Evolutionary conservation across 2,888 invertebrate genomes (phyloP), one percentile per base, ranked within the genome.

Genomic region (Entomobrya proxima): DNA sequence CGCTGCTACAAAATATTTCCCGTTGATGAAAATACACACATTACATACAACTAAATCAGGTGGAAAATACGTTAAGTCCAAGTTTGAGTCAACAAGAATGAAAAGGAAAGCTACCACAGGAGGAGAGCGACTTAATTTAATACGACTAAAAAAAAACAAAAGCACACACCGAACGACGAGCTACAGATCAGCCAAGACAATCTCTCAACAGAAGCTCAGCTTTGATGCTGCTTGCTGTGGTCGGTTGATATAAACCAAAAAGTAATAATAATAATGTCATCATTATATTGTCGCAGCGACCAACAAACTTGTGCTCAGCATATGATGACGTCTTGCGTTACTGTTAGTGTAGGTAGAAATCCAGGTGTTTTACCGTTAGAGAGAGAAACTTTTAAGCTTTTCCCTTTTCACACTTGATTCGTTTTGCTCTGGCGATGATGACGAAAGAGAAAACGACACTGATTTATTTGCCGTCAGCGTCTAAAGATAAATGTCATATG

Each of bases 401-500:
- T 50, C 18, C 50, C 32, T 74, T n/a, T n/a, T n/a, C n/a, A n/a
- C n/a, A n/a, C n/a, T n/a, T n/a, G n/a, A 18, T 50, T 50, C 47
- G 52, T 50, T 47, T 47, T 50, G 35, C 50, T 52, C 69, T 72
- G 44, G n/a, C n/a, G n/a, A n/a, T n/a, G n/a, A n/a, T 18, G 52
- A 72, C 40, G 52, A 44, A 24, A n/a, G 27, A 58, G n/a, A 64
- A 44, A 64, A 37, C 67, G 44, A 79, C 35, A 50, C 40, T 40
- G 50, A 75, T 75, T 82, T 74, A 82, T 82, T 82, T 82, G 75
- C 75, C 75, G 58, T 61, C 82, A 82, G 61, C 74, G 75, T 52
- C 80, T 40, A 58, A 37, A 55, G 64, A 75, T 75, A 75, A 83
- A 83, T 67, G 83, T 83, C 83, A 83, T n/a, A n/a, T 76, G 76